Conservation (phyloP, 2,797 vertebrate species). For the Lagocephalus sceleratus region DNA sequence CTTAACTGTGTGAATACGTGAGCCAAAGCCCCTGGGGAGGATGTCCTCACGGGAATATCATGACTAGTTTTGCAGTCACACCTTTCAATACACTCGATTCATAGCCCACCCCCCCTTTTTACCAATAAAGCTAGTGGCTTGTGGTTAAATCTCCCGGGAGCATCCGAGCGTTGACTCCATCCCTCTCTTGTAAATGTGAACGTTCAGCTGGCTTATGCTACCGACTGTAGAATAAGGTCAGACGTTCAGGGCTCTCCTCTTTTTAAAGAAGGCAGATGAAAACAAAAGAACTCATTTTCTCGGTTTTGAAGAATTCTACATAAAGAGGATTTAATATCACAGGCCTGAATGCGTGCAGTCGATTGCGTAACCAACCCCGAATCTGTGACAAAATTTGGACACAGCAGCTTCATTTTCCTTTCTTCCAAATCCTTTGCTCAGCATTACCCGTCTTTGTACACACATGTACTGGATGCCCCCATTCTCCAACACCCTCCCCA, state of each 20-base stretch:
- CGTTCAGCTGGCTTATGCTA: constrained; percentile 25
- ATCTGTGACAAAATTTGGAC: constrained; percentile 36
- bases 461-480: constrained; percentile 17
- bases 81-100: constrained; percentile 55
- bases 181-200: constrained; percentile 24
- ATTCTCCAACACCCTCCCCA: constrained; percentile 9
- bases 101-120: constrained; percentile 42
- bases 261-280: constrained; percentile 26
- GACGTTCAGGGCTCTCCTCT: constrained; percentile 11
- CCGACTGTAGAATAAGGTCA: constrained; percentile 28
- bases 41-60: constrained; percentile 57
- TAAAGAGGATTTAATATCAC: constrained; percentile 13
- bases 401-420: constrained; percentile 33
- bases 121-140: constrained; percentile 39
- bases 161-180: constrained; percentile 24
- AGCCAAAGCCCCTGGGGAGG: constrained; percentile 45
- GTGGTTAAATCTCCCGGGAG: constrained; percentile 46
- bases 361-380: constrained; percentile 29
- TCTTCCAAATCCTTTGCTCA: constrained; percentile 41
- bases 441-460: constrained; percentile 39
- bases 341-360: constrained; percentile 26
- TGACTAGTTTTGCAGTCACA: constrained; percentile 50
- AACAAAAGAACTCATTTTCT: constrained; percentile 15
- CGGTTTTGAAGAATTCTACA: constrained; percentile 6
- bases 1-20: constrained; percentile 43